phyloP scores from a whole-genome alignment of 2,888 invertebrate genomes.

The Leptopilina syphax region DNA sequence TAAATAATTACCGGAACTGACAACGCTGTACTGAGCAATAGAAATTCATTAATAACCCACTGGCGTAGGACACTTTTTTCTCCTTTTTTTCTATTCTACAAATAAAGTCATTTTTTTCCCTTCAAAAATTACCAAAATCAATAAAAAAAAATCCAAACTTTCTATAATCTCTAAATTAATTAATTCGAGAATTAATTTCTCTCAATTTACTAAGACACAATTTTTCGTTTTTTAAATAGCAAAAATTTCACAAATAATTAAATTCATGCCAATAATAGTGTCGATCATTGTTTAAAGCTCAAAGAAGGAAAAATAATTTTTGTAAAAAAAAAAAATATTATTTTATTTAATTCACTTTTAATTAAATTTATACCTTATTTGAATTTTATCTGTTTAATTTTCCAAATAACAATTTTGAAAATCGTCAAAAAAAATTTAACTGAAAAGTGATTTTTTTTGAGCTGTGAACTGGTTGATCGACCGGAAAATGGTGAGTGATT shows the following conservation, averaged over 20 bases:
- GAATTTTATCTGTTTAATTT: too few relatives aligned
- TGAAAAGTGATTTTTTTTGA: neutral
- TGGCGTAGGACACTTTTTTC: constrained; percentile 15
- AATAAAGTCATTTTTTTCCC: neutral
- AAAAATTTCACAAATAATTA: neutral
- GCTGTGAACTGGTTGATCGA: neutral
- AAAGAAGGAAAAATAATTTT: neutral
- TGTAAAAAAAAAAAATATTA: neutral
- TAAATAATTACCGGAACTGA: constrained; percentile 38
- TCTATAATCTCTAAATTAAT: neutral
- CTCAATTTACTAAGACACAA: neutral
- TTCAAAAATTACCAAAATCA: neutral
- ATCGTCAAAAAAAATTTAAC: too few relatives aligned
- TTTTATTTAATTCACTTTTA: too few relatives aligned
- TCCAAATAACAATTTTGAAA: too few relatives aligned
- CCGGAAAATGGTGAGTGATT: constrained; percentile 29
- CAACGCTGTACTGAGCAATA: constrained; percentile 21
- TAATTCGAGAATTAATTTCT: too few relatives aligned
- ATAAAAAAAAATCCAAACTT: neutral
- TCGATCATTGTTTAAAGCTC: neutral
- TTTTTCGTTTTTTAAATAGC: neutral
- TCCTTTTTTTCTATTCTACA: neutral
- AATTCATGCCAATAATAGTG: neutral
- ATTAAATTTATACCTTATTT: too few relatives aligned
- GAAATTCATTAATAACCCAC: constrained; percentile 28